Conservation (phyloP, 2,113 vertebrate species). For the Microcebus murinus region DNA sequence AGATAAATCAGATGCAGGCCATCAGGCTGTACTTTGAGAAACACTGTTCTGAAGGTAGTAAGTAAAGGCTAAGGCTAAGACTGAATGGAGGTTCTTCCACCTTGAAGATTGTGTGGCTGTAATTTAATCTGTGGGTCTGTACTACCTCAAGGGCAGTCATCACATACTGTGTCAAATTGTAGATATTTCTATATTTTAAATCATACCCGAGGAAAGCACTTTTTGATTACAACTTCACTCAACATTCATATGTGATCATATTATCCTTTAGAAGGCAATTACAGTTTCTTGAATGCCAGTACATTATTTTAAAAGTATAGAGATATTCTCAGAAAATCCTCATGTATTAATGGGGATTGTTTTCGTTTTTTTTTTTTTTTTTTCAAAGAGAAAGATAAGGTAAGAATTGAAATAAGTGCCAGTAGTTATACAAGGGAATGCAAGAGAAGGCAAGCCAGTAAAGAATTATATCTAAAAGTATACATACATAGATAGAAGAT, state of each 20-base stretch:
- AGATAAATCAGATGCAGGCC: background rate
- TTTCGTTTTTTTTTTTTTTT: background rate
- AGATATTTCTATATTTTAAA: constrained; percentile 53
- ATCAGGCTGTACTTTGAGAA: background rate
- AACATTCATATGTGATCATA: constrained; percentile 3
- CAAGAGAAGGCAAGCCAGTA: background rate
- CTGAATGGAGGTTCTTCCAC: background rate
- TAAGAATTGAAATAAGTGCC: constrained; percentile 52
- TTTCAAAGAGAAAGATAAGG: constrained; percentile 41
- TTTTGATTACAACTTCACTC: background rate
- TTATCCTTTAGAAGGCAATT: constrained; percentile 52
- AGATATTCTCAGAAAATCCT: constrained; percentile 38
- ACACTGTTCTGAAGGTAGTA: background rate
- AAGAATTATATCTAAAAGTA: constrained; percentile 19
- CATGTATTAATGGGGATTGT: background rate
- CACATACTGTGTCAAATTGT: background rate
- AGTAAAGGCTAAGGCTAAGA: background rate
- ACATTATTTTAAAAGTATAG: constrained; percentile 46
- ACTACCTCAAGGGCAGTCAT: constrained; percentile 25
- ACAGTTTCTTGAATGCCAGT: constrained; percentile 22
- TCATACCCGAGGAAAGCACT: constrained; percentile 33
- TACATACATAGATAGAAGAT: background rate
- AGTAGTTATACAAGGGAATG: background rate
- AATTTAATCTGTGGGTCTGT: constrained; percentile 23
- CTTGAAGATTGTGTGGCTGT: constrained; percentile 8